These are phyloP conservation scores for Ladona fulva DNA, from an alignment of 1,140 invertebrate species.

Conservation along the genomic window DNA sequence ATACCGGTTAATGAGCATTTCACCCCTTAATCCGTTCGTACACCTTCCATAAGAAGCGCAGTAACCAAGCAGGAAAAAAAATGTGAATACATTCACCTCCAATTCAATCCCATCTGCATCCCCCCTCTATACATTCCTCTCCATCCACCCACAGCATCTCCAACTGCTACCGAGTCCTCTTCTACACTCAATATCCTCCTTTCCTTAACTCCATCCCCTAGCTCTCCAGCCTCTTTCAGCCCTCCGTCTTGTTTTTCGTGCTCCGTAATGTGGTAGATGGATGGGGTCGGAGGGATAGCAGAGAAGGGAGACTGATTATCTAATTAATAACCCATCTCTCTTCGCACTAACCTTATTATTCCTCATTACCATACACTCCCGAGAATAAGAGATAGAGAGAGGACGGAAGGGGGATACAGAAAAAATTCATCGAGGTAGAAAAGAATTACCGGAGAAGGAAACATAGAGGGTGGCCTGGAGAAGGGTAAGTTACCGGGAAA, in stretches of 20 bases:
- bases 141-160: too few relatives aligned
- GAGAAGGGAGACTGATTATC: constrained; percentile 16
- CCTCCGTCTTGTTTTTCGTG: not conserved
- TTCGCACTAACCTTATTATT: constrained; percentile 19
- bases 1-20: too few relatives aligned
- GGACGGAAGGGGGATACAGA: constrained; percentile 5
- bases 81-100: too few relatives aligned
- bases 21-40: too few relatives aligned
- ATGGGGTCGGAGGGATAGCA: not conserved
- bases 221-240: not conserved
- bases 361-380: constrained; percentile 17
- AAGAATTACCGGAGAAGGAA: not conserved
- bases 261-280: not conserved
- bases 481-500: not conserved
- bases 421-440: not conserved
- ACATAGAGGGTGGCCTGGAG: not conserved
- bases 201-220: not conserved
- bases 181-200: too few relatives aligned
- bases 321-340: constrained; percentile 21
- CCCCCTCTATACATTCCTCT: not conserved
- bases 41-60: too few relatives aligned
- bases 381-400: not conserved
- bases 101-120: not conserved
- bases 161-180: too few relatives aligned
- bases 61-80: too few relatives aligned